Evolutionary conservation across 2,888 invertebrate species (phyloP).

Genomic region (Pachymerium ferrugineum): DNA sequence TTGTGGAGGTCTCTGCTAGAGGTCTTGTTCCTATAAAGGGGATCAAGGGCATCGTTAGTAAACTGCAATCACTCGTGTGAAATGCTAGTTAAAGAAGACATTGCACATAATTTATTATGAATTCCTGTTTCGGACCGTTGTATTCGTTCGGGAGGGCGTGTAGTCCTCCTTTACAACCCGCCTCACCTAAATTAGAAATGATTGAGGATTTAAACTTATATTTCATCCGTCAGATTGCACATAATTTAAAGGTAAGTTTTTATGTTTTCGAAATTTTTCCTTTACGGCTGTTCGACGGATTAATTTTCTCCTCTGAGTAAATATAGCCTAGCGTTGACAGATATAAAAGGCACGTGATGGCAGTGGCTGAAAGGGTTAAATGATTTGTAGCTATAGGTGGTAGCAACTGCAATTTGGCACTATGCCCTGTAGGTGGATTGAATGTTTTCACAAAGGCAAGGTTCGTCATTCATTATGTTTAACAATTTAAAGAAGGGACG

Average conservation of each 20-base stretch:
- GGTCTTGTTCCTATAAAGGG: not conserved
- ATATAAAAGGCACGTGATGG: not conserved
- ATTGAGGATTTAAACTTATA: conserved; percentile 32
- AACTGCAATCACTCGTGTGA: not conserved
- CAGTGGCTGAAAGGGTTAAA: conserved; percentile 3
- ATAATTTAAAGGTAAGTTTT: conserved; percentile 29
- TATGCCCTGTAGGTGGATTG: not conserved
- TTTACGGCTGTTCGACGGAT: not conserved
- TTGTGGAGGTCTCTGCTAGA: not conserved
- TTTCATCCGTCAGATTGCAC: conserved; percentile 34
- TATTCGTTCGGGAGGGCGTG: not conserved
- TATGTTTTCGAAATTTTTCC: not conserved
- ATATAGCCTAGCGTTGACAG: not conserved
- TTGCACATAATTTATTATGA: not conserved
- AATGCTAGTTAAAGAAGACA: not conserved
- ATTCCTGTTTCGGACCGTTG: conserved; percentile 33
- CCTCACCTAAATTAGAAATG: conserved; percentile 23
- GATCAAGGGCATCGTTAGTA: not conserved
- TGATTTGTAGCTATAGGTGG: not conserved
- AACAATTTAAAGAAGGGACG: not conserved
- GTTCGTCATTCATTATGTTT: not conserved
- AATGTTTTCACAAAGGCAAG: not conserved
- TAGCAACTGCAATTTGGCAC: not conserved
- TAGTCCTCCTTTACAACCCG: not conserved
- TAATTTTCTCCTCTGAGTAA: too few species aligned